Evolutionary conservation across 2,888 invertebrate species (phyloP), one percentile per base, ranked within the genome.

Genomic region (Ganaspis brasiliensis): DNA sequence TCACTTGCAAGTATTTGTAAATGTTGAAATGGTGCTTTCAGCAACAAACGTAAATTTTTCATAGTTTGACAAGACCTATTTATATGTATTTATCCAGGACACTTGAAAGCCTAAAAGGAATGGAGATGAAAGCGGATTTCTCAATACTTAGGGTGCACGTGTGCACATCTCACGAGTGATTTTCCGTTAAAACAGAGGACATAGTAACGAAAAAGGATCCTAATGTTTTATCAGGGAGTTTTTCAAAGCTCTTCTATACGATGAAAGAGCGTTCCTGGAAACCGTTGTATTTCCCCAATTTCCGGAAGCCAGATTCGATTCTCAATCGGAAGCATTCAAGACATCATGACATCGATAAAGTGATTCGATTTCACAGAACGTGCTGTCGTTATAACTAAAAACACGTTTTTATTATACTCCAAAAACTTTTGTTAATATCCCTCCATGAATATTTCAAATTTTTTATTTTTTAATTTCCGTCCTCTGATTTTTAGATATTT

Each of bases 201-300:
- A 63, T 14, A 45, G 45, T n/a, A 67, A 26, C n/a, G 16, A 45
- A 45, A 67, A 40, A n/a, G n/a, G 24, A n/a, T 26, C n/a, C 67
- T n/a, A 52, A 52, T 45, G 19, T n/a, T 67, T 67, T 49, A 67
- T 67, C 67, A n/a, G 26, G n/a, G 9, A 67, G 14, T 49, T 67
- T 67, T 24, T 24, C 9, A 49, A 49, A 49, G 45, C 24, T n/a
- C 12, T 45, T 40, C 45, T 26, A 49, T 45, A 40, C 21, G 24
- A 26, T n/a, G 45, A n/a, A 45, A 45, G 67, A 67, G 24, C n/a
- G 14, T 26, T 49, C 16, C 26, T n/a, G 24, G 40, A 67, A 67
- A 45, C 26, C 67, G 45, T 67, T 67, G 21, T 37, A 67, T 67
- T 67, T 67, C 21, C 67, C 45, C 67, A 67, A 67, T 67, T 67